Base-by-base conservation (phyloP, 1,140 invertebrate species). In the Macrobrachium nipponense region DNA sequence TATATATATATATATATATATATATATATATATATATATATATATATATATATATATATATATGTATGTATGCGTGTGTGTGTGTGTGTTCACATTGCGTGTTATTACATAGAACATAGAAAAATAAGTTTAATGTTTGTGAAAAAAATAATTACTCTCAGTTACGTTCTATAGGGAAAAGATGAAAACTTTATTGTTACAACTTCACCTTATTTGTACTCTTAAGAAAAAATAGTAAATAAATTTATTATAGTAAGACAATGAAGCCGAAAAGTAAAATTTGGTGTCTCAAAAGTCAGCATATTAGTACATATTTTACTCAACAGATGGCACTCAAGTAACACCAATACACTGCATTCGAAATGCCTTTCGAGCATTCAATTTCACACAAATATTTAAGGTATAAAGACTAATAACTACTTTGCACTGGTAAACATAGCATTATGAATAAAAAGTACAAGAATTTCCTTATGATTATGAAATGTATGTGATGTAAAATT, bases 11-110 rank as follows among this genome's bases (percentile, higher is more conserved):
- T 75, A 43, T 75, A 17, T 75, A 43, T 75, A 43, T 75, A 43
- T 75, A 43, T 75, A 43, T 75, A 43, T 75, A 43, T 75, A 43
- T 75, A 43, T 75, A 43, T 75, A 43, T 75, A 43, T 75, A 43
- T 75, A 43, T 43, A 43, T 75, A 43, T 75, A 43, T 43, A 43
- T 75, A 43, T 75, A 43, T 75, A 58, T 58, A 58, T 58, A 58
- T 77, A 43, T 12, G 1, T 43, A 75, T 11, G 10, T n/a, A 11
- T 70, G 10, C 5, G 10, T 70, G 5, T 70, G 10, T 70, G n/a
- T 70, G 10, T 70, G 10, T 70, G 12, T 0, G 1, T 11, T 14
- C 36, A 36, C 10, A 20, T 11, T 17, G 12, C 14, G 6, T n/a
- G 27, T 7, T 0, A 8, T 36, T 73, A 18, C n/a, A 51, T 73